Base-by-base conservation (phyloP, 2,113 vertebrate species). In the Cryptomyrus ogoouensis region DNA sequence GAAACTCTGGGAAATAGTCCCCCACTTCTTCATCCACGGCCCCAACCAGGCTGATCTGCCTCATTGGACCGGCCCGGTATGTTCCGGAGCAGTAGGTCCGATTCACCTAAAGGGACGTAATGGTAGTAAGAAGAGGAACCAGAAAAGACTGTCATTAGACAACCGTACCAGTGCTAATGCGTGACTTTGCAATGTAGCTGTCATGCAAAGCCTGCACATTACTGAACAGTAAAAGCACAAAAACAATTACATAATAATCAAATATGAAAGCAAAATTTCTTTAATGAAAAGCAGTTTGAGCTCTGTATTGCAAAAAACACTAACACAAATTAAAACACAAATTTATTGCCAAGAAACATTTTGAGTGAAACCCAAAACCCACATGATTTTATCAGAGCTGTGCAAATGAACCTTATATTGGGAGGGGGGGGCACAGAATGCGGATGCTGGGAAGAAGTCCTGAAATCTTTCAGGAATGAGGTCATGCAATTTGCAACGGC, bases 11-110 rank as follows among this genome's bases (percentile, higher is more conserved):
- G 92, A 99, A 99, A 93, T 96, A 99, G 91, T 99, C 97, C 91
- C 98, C 98, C 88, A 99, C 98, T 93, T 99, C 98, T 96, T 99
- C 98, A 35, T 99, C 98, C 93, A 99, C 98, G 0, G 98, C 98
- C 94, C 98, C 98, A 83, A 99, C 98, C 91, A 99, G 95, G 93
- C 98, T 99, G 95, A 99, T 99, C 95, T 99, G 98, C 91, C 98
- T 95, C 98, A 99, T 99, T 3, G 98, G 97, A 66, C 98, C 98
- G 0, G 98, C 98, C 92, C 98, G 94, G 93, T 99, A 99, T 8
- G 98, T 99, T 93, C 98, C 98, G 90, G 97, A 98, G 95, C 98
- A 98, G 94, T 99, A 99, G 0, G 98, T 99, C 91, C 98, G 97
- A 94, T 95, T 98, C 96, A 99, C 98, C 98, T 97, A 53, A 12